phyloP scores from a whole-genome alignment of 2,888 invertebrate genomes.

The Cancer borealis region DNA sequence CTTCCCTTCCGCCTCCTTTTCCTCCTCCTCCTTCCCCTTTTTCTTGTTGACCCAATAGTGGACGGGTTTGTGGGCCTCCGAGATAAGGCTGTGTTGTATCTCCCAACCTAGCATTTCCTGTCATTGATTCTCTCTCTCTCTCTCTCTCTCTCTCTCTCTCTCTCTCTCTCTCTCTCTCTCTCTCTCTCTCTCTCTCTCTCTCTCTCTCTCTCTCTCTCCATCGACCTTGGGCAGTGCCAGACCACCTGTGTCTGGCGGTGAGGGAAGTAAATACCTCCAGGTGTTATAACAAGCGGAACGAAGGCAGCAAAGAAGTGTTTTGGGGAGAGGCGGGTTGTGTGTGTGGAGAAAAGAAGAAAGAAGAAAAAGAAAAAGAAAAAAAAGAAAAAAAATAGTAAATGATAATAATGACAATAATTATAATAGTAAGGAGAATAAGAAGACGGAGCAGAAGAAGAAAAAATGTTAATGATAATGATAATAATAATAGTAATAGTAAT shows the following conservation, averaged over 20 bases:
- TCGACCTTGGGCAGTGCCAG: neutral
- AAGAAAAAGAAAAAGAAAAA: no score
- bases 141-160: constrained; percentile 34
- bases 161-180: neutral
- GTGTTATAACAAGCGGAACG: neutral
- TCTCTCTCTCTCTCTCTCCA: neutral
- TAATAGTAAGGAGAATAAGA: no score
- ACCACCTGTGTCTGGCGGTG: neutral
- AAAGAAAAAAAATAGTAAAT: no score
- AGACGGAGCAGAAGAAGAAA: no score
- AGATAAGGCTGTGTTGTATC: neutral
- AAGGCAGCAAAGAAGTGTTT: neutral
- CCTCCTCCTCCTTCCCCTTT: neutral
- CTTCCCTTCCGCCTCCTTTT: neutral
- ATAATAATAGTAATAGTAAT: no score
- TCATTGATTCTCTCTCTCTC: constrained; percentile 30
- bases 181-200: neutral
- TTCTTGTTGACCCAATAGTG: neutral
- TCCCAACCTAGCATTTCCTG: neutral
- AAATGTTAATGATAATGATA: no score
- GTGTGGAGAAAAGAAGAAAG: neutral
- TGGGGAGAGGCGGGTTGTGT: neutral
- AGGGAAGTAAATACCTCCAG: neutral
- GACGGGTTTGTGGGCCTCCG: neutral
- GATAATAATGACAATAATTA: no score